Percentiles rank a stretch among this genome's conserved stretches.
These are phyloP conservation scores for Rhinogobio ventralis DNA, from an alignment of 2,797 vertebrate species.

Conservation along the genomic window DNA sequence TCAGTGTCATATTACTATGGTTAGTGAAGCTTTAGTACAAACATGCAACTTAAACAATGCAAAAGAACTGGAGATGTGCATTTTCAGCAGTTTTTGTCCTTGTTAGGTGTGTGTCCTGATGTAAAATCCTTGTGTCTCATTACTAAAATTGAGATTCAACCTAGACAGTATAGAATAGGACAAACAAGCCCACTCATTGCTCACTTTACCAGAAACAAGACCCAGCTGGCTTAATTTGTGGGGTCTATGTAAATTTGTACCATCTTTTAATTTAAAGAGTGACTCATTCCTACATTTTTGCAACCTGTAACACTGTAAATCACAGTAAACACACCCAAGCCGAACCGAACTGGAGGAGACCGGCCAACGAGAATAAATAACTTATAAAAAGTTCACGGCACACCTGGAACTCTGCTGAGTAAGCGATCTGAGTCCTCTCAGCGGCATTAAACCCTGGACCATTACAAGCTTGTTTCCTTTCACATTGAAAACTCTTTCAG, in stretches of 20 bases:
- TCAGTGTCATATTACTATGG: not conserved
- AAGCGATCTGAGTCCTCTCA: conserved; percentile 33
- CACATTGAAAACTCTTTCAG: conserved; percentile 33
- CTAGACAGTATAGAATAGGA: not conserved
- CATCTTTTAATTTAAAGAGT: conserved; percentile 25
- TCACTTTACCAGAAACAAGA: conserved; percentile 19
- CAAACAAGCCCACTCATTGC: conserved; percentile 4
- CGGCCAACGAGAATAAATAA: conserved; percentile 22
- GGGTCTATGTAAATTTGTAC: conserved; percentile 7
- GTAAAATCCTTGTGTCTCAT: conserved; percentile 1
- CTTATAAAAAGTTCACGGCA: conserved; percentile 35
- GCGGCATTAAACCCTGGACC: conserved; percentile 40
- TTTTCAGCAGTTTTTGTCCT: conserved; percentile 7
- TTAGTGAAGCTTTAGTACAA: not conserved
- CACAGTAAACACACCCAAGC: conserved; percentile 36
- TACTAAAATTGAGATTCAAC: not conserved
- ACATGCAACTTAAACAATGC: not conserved
- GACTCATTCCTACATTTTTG: conserved; percentile 18
- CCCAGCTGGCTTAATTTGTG: conserved; percentile 36
- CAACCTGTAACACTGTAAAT: conserved; percentile 30
- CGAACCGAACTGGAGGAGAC: not conserved
- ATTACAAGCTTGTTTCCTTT: conserved; percentile 41
- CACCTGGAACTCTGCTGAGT: conserved; percentile 49
- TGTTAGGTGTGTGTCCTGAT: not conserved
- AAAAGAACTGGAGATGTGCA: not conserved